Conservation (phyloP, 2,888 invertebrate species). For the Lithophane leautieri region DNA sequence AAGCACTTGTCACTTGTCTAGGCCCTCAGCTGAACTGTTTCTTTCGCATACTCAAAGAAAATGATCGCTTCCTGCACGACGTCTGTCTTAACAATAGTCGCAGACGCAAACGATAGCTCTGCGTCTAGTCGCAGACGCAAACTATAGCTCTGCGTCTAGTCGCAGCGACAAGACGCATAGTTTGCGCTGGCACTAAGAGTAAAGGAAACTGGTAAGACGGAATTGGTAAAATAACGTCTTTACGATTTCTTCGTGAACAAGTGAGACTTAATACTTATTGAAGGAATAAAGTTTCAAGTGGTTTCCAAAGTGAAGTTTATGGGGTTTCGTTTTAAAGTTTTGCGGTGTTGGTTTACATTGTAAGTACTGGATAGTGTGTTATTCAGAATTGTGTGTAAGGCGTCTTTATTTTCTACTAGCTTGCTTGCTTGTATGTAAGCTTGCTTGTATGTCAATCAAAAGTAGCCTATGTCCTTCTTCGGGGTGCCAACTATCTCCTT, state of each 20-base stretch:
- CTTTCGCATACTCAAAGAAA: too few relatives aligned
- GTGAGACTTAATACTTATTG: conserved; percentile 69
- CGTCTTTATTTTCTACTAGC: background rate
- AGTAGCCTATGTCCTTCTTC: too few relatives aligned
- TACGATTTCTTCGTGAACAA: conserved; percentile 73
- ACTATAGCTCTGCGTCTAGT: background rate
- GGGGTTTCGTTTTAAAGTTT: conserved; percentile 11
- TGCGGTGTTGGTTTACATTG: conserved; percentile 18
- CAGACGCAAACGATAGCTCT: background rate
- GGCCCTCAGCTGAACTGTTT: too few relatives aligned
- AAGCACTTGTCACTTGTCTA: too few relatives aligned
- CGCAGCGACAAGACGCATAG: background rate
- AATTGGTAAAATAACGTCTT: conserved; percentile 61
- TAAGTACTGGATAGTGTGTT: background rate
- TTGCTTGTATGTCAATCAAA: too few relatives aligned
- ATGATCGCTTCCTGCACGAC: background rate
- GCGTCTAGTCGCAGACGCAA: background rate
- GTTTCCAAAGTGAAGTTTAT: conserved; percentile 17
- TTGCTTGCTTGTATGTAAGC: too few relatives aligned
- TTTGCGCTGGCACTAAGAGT: conserved; percentile 7
- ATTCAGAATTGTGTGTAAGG: background rate
- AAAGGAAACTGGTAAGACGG: conserved; percentile 61
- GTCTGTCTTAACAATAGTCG: background rate
- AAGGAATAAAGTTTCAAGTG: conserved; percentile 53
- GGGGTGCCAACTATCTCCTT: too few relatives aligned